Evolutionary conservation across 92 coral and sea anemone genomes (phyloP), one percentile per base, ranked within the genome.

Genomic region (Parazoanthus atlanticus): DNA sequence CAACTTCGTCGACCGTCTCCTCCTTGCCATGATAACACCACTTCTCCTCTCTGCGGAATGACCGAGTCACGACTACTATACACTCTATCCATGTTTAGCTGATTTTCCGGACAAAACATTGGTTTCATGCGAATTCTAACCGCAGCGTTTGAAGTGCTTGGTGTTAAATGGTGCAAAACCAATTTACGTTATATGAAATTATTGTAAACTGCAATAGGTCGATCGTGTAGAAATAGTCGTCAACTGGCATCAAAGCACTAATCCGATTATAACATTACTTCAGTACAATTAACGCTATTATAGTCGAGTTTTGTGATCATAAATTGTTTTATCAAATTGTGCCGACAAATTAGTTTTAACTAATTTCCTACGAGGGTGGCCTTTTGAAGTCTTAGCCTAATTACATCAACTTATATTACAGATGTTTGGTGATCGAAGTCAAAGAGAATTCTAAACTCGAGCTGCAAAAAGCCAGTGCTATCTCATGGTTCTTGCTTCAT

Each of bases 301-400:
- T 12, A 70, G 41, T 23, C 49, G 78, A 67, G 65, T 71, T 84
- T 43, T 23, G 76, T 41, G 84, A 70, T 41, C 78, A 71, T 43
- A 84, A 70, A 84, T 84, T 69, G 87, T 72, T 84, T 83, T 84
- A 26, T 67, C 66, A 69, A 84, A 43, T 46, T 84, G 64, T 21
- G 87, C 87, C 87, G 87, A 84, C 87, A 84, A 83, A 84, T 84
- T 84, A 70, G 30, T 84, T 41, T 79, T 82, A 43, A 28, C 87
- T 43, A 70, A 84, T 52, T 84, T 84, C 17, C 87, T 40, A 69
- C 30, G 5, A 70, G 87, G 87, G 87, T 47, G 87, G 87, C 40
- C 82, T 43, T 47, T 32, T 47, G n/a, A 5, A 6, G 34, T 29
- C 19, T 30, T 72, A 0, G 19, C 84, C 70, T 52, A 52, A 80